These are phyloP conservation scores for Lasioglossum zephyrum DNA, from an alignment of 2,888 invertebrate species.

Conservation along the genomic window DNA sequence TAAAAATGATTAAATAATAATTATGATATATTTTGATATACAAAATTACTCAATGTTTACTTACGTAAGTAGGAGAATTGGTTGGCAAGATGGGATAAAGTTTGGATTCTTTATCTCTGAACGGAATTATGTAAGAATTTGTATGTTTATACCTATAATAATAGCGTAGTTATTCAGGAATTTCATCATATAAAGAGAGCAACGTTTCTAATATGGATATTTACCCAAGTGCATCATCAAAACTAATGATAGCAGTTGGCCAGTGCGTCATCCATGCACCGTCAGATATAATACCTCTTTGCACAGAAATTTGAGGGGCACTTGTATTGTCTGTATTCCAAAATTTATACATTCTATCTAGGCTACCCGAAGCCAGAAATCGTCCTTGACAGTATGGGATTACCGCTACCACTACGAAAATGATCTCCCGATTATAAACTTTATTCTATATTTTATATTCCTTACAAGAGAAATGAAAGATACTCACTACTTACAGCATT, in stretches of 20 bases:
- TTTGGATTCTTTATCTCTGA: conserved; percentile 81
- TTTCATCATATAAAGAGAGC: conserved; percentile 3
- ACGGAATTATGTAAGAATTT: conserved; percentile 79
- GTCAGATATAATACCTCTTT: conserved; percentile 84
- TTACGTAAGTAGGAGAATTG: conserved; percentile 83
- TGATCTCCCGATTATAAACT: background rate
- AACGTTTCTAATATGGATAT: conserved; percentile 26
- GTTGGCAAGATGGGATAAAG: conserved; percentile 81
- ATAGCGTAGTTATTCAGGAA: conserved; percentile 21
- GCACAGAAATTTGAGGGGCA: conserved; percentile 80
- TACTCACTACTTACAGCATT: conserved; percentile 87
- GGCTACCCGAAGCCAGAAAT: conserved; percentile 88
- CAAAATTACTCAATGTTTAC: conserved; percentile 34
- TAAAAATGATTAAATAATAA: conserved; percentile 48
- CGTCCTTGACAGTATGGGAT: conserved; percentile 86
- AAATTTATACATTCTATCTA: conserved; percentile 88
- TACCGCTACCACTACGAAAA: conserved; percentile 81
- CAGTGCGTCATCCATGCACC: conserved; percentile 86
- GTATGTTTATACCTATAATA: conserved; percentile 79
- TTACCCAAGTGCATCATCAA: conserved; percentile 84
- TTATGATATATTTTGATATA: background rate
- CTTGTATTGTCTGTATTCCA: conserved; percentile 88
- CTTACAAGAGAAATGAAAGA: conserved; percentile 1
- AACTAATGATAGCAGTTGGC: conserved; percentile 83
- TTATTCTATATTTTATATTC: background rate